Evolutionary conservation across 2,113 vertebrate species (phyloP).

Genomic region (Ariopsis seemanni): DNA sequence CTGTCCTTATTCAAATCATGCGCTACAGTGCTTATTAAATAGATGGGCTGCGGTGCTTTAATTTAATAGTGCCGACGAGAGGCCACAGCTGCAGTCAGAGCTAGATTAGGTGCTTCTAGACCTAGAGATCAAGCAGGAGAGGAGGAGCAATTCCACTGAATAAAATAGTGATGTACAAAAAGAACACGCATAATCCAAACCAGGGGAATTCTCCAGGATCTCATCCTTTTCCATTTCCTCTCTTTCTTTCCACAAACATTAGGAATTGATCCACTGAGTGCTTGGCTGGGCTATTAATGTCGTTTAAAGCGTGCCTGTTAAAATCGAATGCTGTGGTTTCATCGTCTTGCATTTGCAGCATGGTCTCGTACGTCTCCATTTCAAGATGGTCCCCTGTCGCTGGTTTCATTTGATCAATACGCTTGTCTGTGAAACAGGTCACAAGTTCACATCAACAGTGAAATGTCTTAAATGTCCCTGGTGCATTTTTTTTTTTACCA

Average conservation of each 20-base stretch:
- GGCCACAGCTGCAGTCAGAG: conserved; percentile 81
- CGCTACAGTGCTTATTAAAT: conserved; percentile 97
- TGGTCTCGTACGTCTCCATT: conserved; percentile 48
- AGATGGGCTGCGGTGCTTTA: conserved; percentile 83
- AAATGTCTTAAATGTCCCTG: conserved; percentile 34
- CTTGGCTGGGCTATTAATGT: conserved; percentile 80
- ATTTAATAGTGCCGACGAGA: conserved; percentile 89
- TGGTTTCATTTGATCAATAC: conserved; percentile 76
- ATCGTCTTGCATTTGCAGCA: conserved; percentile 57
- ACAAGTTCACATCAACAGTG: conserved; percentile 30
- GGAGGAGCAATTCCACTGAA: conserved; percentile 77
- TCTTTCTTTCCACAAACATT: conserved; percentile 78
- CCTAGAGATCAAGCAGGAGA: conserved; percentile 94
- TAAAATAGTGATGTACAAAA: conserved; percentile 51
- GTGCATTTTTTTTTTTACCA: conserved; percentile 26
- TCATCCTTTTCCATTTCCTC: conserved; percentile 49
- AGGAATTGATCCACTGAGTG: conserved; percentile 93
- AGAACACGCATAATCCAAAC: conserved; percentile 10
- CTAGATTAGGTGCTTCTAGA: conserved; percentile 84
- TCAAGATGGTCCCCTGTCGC: conserved; percentile 69
- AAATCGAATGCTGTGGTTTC: conserved; percentile 82
- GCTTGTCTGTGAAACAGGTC: conserved; percentile 70
- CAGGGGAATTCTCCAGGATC: conserved; percentile 31
- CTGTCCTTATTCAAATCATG: conserved; percentile 98
- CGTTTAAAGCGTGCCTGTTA: conserved; percentile 88